Conservation (phyloP, 92 coral and sea anemone genomes). For the Phenganax marumi region DNA sequence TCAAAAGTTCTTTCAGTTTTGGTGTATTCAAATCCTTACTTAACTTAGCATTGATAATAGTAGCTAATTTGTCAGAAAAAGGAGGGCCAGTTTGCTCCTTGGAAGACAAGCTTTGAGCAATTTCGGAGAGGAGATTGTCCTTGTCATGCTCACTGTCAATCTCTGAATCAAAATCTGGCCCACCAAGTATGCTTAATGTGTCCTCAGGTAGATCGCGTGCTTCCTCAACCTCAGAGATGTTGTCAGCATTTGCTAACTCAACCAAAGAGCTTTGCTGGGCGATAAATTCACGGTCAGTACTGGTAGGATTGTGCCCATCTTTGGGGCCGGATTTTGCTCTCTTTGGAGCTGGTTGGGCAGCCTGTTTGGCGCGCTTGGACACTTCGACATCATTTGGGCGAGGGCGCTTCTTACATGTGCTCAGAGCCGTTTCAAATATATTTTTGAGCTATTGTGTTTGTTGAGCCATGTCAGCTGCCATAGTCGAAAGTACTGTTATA, state of each 20-base stretch:
- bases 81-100: slow-evolving; percentile 22
- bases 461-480: not conserved
- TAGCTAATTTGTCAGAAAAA: slow-evolving; percentile 3
- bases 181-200: slow-evolving; percentile 1
- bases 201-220: not conserved
- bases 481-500: not conserved
- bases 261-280: not conserved
- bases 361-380: not conserved
- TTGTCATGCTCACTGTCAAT: slow-evolving; percentile 1
- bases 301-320: not conserved
- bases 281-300: not conserved
- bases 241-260: not conserved
- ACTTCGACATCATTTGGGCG: not conserved
- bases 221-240: not conserved
- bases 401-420: slow-evolving; percentile 16
- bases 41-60: not conserved
- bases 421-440: not conserved
- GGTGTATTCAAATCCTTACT: not conserved
- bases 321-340: slow-evolving; percentile 12
- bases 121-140: slow-evolving; percentile 13
- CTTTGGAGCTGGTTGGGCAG: slow-evolving; percentile 13
- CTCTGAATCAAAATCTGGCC: not conserved
- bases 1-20: not conserved
- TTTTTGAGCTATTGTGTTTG: not conserved
- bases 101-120: slow-evolving; percentile 6